Evolutionary conservation across 2,888 invertebrate species (phyloP).

Genomic region (Epistrophe grossulariae): DNA sequence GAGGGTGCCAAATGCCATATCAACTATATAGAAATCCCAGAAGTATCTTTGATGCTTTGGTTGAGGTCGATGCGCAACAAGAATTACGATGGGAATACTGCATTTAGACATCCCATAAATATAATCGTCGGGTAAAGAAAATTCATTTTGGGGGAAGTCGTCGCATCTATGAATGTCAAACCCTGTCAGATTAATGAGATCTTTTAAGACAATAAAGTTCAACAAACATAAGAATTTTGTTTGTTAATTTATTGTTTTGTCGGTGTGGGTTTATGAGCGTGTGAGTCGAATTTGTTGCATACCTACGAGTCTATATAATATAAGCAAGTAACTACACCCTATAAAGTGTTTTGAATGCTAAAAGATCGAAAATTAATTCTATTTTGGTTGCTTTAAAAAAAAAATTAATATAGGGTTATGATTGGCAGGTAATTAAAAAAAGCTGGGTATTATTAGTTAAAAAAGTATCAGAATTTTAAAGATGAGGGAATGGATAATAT

Average conservation of each 20-base stretch:
- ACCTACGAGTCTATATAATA: not conserved
- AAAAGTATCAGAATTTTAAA: not conserved
- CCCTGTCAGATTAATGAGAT: conserved; percentile 72
- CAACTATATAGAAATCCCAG: not conserved
- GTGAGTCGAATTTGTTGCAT: conserved; percentile 71
- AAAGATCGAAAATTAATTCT: conserved; percentile 20
- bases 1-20: conserved; percentile 23
- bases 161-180: conserved; percentile 74
- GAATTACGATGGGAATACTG: conserved; percentile 75
- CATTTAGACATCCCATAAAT: conserved; percentile 74
- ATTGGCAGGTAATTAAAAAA: conserved; percentile 18
- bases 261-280: conserved; percentile 68
- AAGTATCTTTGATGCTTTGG: not conserved
- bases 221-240: conserved; percentile 67
- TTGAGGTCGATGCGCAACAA: conserved; percentile 58
- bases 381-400: conserved; percentile 50
- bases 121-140: conserved; percentile 61
- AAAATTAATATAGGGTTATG: conserved; percentile 45
- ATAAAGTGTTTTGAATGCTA: not conserved
- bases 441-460: not conserved
- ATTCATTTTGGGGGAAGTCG: conserved; percentile 48
- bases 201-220: conserved; percentile 76
- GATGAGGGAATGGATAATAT: not conserved
- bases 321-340: not conserved
- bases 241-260: conserved; percentile 68